Base-by-base conservation (phyloP, 2,888 invertebrate genomes). In the Drosophila diplacantha region DNA sequence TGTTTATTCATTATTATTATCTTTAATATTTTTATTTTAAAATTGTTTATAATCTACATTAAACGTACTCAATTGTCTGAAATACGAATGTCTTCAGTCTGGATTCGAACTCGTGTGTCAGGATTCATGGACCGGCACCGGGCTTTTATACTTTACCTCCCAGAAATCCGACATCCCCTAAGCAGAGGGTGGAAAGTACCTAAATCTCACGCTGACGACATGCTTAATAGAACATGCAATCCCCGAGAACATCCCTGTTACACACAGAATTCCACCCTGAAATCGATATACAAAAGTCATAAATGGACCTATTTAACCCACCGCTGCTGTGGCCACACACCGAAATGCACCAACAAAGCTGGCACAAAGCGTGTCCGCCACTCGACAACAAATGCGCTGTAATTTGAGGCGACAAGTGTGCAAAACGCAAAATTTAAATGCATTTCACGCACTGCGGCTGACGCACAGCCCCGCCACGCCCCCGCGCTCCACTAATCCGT, bases 361-460 rank as follows among this genome's bases (percentile, higher is more conserved):
- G n/a, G 9, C 50, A 63, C 51, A 72, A 62, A 68, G 71, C 62
- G 60, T 26, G 43, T 20, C 47, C 56, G 39, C 39, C 73, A 70
- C 75, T 78, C 63, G 66, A 66, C 64, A 63, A 66, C 64, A 37
- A 44, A 31, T 44, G 69, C 49, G 61, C 65, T 71, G 74, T 73
- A 82, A 77, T 81, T 77, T 70, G 81, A 74, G 75, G 71, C 69
- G 68, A 62, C 59, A 79, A 77, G 75, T 79, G 74, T 73, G 80
- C 80, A 73, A 31, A 47, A 69, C 75, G 67, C 57, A 76, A 76
- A 71, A 74, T 71, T 71, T 72, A 81, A 78, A 80, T 81, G 80
- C 83, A 81, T 75, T 78, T 72, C 72, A 80, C 73, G 72, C 75
- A 75, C 71, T 75, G 72, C 68, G 73, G 66, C 66, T 79, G 81